Base-by-base conservation (phyloP, 1,140 invertebrate genomes). In the Trichomalopsis sarcophagae region DNA sequence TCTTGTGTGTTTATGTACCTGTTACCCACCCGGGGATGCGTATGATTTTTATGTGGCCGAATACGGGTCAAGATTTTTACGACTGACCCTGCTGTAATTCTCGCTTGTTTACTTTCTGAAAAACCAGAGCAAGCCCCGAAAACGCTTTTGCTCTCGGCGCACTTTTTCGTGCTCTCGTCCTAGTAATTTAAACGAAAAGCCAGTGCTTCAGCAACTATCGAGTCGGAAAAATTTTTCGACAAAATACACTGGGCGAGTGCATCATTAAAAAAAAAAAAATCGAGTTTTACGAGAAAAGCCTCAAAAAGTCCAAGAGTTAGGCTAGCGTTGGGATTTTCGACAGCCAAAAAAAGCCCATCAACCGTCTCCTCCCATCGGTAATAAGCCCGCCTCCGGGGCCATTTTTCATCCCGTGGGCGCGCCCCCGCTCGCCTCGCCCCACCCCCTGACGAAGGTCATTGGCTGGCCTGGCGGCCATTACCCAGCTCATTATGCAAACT, bases 401-500 rank as follows among this genome's bases (percentile, higher is more conserved):
- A 82, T 85, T 11, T 40, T 84, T 40, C 55, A 62, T 62, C 17
- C 33, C 21, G 21, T 0, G 66, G 27, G 6, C 40, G 33, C 55
- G 73, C 44, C 33, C 62, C 30, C 23, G 13, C 2, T 14, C 71
- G 30, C 13, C 47, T 50, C 76, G 71, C 47, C 81, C 69, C 91
- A 89, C 91, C 91, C 89, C 86, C 79, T 87, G 77, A 69, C 30
- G 73, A 55, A 84, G 85, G 88, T 89, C 82, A 93, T 93, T 93
- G 92, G 92, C 87, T 79, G 86, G 11, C 40, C 13, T 5, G 87
- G 86, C 92, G 89, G 92, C 92, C 92, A 93, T 93, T 89, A 91
- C 91, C 88, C 87, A 14, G 55, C 88, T 92, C 89, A 90, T 91
- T 92, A 90, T 88, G 91, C 89, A 91, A 91, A 91, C 87, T 89